Evolutionary conservation across 2,113 vertebrate species (phyloP), one percentile per base, ranked within the genome.

Genomic region (Camelus dromedarius): DNA sequence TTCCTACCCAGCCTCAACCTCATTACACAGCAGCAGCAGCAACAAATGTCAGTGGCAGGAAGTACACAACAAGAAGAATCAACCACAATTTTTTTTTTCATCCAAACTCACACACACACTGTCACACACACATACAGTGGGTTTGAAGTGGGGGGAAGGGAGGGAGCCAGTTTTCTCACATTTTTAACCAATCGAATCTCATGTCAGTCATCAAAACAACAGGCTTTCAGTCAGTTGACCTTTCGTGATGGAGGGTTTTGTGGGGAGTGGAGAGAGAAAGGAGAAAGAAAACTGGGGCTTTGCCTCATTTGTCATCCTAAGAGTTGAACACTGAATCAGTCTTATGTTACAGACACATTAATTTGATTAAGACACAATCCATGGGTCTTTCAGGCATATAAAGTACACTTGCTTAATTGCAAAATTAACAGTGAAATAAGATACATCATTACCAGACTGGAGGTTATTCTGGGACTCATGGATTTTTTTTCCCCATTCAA

Each of bases 1-100:
- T 83, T 89, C 85, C 91, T 96, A 95, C 93, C 77, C 95, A 6
- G 91, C 83, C 95, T 97, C 85, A 90, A 73, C 93, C 89, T 93
- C 89, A 92, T 98, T 98, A 98, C 97, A 97, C 38, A 90, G 87
- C 73, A 98, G 88, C 73, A 98, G 88, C 69, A 96, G 93, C 84
- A 85, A 77, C 92, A 92, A 98, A 93, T 95, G 62, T 97, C 97
- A 97, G 72, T 32, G 70, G 96, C 90, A 97, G 97, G 97, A 98
- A 98, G 89, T 83, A 93, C n/a, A 96, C 84, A 95, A 86, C 90
- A 97, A 97, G 96, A 98, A 95, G 67, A 96, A 83, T 77, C 97
- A 98, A 98, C 97, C 97, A 95, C 97, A 98, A 77, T 35, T 5
- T 95, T 98, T 97, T 97, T 96, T 98, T 98, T 89, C 11, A 97